Percentiles rank a stretch among this genome's conserved stretches.
phyloP scores from a whole-genome alignment of 1,140 invertebrate genomes.

The Eupristina koningsbergeri region DNA sequence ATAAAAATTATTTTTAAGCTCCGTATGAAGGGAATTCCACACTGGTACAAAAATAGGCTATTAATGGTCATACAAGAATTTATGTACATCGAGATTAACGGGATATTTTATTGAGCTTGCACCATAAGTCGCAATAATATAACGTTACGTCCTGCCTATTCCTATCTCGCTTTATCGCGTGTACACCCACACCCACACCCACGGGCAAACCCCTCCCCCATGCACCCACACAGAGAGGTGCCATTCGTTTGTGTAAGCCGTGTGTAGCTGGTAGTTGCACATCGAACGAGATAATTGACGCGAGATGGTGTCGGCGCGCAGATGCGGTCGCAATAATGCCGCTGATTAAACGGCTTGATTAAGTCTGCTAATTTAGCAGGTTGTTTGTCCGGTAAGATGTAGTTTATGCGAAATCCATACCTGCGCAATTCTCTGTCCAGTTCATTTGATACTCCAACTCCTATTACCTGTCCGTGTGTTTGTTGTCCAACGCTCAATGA shows the following conservation, averaged over 20 bases:
- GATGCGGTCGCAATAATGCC: constrained; percentile 69
- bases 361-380: constrained; percentile 63
- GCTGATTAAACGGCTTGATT: constrained; percentile 70
- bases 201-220: too few relatives aligned
- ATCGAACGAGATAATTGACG: constrained; percentile 63
- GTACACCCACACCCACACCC: too few relatives aligned
- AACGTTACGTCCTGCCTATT: background rate
- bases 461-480: background rate
- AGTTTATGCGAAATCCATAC: constrained; percentile 59
- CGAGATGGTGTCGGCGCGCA: constrained; percentile 58
- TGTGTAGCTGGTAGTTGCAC: background rate
- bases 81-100: background rate
- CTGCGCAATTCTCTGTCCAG: background rate
- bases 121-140: constrained; percentile 33
- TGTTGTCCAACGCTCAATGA: too few relatives aligned
- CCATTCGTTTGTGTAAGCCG: background rate
- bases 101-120: background rate
- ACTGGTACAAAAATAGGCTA: too few relatives aligned
- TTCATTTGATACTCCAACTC: background rate
- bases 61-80: background rate
- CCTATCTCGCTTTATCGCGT: background rate
- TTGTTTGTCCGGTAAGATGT: background rate
- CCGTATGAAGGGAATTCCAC: too few relatives aligned
- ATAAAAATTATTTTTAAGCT: too few relatives aligned
- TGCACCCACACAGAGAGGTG: too few relatives aligned